Percentiles rank a stretch among this genome's conserved stretches.
Evolutionary conservation across 2,888 invertebrate genomes (phyloP).

Genomic region (Drosophila multiciliata): DNA sequence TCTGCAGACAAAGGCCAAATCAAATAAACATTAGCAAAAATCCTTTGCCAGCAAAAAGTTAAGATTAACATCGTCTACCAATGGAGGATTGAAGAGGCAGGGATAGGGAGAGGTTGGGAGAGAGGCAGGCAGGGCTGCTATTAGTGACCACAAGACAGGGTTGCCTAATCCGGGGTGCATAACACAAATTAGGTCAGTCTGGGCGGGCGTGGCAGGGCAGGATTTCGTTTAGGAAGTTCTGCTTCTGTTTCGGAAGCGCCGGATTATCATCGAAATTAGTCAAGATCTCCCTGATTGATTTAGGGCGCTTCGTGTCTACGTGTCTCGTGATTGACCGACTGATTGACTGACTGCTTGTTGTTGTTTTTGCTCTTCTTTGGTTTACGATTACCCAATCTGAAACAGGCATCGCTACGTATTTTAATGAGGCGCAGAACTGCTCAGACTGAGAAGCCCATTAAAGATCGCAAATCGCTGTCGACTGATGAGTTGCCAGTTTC

Average conservation of each 20-base stretch:
- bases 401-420: conserved; percentile 48
- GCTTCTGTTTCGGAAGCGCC: conserved; percentile 66
- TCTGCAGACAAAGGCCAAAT: conserved; percentile 67
- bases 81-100: neutral
- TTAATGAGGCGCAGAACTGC: conserved; percentile 46
- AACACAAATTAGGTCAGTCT: conserved; percentile 71
- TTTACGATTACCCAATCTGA: conserved; percentile 41
- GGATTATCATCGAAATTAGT: conserved; percentile 73
- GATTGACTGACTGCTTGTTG: conserved; percentile 11
- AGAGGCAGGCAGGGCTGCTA: conserved; percentile 24
- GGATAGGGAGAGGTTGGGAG: neutral
- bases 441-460: conserved; percentile 6
- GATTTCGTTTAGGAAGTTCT: conserved; percentile 34
- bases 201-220: conserved; percentile 34
- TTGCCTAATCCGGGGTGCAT: conserved; percentile 56
- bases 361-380: conserved; percentile 10
- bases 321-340: conserved; percentile 54
- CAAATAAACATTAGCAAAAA: conserved; percentile 77
- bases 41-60: conserved; percentile 72
- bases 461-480: conserved; percentile 1
- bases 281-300: conserved; percentile 52
- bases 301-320: conserved; percentile 40
- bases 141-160: conserved; percentile 71
- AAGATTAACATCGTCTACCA: conserved; percentile 73
- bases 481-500: conserved; percentile 11